Base-by-base conservation (phyloP, 2,113 vertebrate species). In the Platysternon megacephalum region DNA sequence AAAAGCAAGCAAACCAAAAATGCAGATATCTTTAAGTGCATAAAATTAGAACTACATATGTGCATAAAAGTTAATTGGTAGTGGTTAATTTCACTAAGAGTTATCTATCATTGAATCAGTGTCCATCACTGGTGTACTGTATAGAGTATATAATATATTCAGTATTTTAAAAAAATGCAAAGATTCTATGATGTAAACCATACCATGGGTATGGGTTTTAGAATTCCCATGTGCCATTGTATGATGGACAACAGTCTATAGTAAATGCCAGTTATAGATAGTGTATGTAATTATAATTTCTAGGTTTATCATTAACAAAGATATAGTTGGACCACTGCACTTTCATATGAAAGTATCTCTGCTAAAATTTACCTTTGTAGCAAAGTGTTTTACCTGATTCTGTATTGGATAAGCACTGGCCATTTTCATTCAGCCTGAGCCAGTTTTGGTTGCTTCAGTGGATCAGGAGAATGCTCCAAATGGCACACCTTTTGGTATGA, bases 271-370 rank as follows among this genome's bases (percentile, higher is more conserved):
- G 90, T 98, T 97, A 96, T 87, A 98, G 96, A 95, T 94, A 97
- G 93, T 53, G 94, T 97, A 96, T 82, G 94, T 76, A 96, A 94
- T 98, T 96, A 91, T 95, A 97, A 96, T 91, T 97, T 94, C 93
- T 95, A 96, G 96, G 83, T 81, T 97, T 97, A 97, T 94, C 97
- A 97, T 95, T 96, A 94, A 97, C 94, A 95, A 96, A 97, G 93
- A 98, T 97, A 97, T 8, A 97, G 95, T 95, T 94, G 93, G 96
- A 97, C 92, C 94, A 96, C 91, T 88, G 96, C 92, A 97, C 97
- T 98, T 98, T 98, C 97, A 96, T 97, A 91, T 98, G 97, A 98
- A 98, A 98, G 98, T 97, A 97, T 98, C 97, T 97, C 95, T 95
- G 96, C 94, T 97, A 95, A 98, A 98, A 96, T 94, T 98, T 96